phyloP scores from a whole-genome alignment of 1,140 invertebrate species.

The Ruditapes philippinarum region DNA sequence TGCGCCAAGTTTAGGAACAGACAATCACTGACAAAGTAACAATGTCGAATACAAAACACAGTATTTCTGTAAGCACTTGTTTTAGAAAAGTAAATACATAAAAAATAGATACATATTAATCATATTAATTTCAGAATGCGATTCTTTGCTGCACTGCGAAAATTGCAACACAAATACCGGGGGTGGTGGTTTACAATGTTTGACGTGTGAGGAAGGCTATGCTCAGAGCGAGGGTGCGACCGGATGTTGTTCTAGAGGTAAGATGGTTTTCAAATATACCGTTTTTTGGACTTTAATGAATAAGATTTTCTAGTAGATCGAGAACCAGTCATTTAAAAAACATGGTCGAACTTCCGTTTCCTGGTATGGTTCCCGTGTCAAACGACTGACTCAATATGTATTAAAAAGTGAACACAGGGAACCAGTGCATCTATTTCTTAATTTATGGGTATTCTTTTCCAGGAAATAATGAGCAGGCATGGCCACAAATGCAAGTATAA shows the following conservation, averaged over 20 bases:
- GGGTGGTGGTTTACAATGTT: neutral
- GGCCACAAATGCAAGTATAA: too few relatives aligned
- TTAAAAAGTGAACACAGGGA: too few relatives aligned
- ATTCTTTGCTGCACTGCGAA: neutral
- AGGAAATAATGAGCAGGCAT: too few relatives aligned
- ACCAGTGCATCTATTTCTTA: too few relatives aligned
- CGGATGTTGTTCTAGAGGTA: slow-evolving; percentile 7
- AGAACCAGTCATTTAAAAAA: neutral
- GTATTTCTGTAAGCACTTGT: neutral
- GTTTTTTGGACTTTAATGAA: too few relatives aligned
- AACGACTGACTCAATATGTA: neutral
- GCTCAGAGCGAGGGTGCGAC: neutral
- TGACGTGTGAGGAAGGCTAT: neutral
- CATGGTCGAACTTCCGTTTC: neutral
- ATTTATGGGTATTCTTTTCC: too few relatives aligned
- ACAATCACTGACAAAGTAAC: too few relatives aligned
- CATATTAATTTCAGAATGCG: neutral
- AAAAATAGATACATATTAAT: neutral
- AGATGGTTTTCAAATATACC: too few relatives aligned
- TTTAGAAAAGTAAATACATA: neutral
- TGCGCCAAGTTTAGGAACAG: too few relatives aligned
- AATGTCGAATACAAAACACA: too few relatives aligned
- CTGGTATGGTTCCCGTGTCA: neutral
- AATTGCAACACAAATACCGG: neutral
- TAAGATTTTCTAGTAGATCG: too few relatives aligned